Percentiles rank a stretch among this genome's conserved stretches.
These are phyloP conservation scores for Myotis myotis DNA, from an alignment of 2,797 vertebrate genomes.

Conservation along the genomic window DNA sequence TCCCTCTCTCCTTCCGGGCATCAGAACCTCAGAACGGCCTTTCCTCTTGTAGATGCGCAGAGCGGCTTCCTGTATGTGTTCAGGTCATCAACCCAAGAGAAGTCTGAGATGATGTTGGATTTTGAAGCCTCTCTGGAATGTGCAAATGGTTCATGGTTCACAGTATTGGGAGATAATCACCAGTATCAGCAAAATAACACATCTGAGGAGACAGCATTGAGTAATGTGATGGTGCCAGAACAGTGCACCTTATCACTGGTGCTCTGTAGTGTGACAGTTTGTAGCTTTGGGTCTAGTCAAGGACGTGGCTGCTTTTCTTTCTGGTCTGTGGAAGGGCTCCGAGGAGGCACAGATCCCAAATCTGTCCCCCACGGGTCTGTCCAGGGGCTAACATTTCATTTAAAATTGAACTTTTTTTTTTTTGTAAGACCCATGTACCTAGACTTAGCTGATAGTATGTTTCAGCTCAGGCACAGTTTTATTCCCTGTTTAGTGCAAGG, in stretches of 20 bases:
- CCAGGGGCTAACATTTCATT: background rate
- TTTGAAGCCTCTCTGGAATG: background rate
- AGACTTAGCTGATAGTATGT: background rate
- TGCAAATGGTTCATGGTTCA: background rate
- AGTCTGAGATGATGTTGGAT: background rate
- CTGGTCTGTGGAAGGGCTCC: background rate
- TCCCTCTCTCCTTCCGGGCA: background rate
- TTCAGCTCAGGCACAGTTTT: background rate
- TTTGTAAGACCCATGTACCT: background rate
- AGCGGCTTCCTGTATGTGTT: background rate
- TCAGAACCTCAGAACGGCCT: background rate
- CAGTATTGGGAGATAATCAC: background rate
- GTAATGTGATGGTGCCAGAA: background rate
- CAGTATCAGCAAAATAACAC: background rate
- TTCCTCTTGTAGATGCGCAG: background rate
- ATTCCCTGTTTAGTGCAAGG: background rate
- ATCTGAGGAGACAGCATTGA: background rate
- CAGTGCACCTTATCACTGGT: background rate
- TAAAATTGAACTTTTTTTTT: background rate
- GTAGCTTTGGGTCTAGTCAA: background rate
- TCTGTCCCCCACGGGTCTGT: background rate
- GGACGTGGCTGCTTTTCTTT: background rate
- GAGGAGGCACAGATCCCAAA: background rate
- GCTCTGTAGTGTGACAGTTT: fast-evolving
- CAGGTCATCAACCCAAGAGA: background rate